Evolutionary conservation across 1,140 invertebrate species (phyloP).

Genomic region (Heliconius melpomene): DNA sequence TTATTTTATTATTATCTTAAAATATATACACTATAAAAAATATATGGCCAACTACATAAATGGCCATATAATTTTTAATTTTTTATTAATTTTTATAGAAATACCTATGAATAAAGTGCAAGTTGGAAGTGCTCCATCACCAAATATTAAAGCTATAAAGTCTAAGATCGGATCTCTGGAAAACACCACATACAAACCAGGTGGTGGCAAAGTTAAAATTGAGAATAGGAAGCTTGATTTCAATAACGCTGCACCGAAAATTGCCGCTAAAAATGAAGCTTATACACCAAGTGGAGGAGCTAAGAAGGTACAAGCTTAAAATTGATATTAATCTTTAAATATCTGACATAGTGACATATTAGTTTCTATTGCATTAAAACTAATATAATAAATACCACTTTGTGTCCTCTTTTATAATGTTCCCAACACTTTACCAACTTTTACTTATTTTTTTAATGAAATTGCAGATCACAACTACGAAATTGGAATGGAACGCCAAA

Average conservation of each 20-base stretch:
- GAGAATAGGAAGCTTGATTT: conserved; percentile 94
- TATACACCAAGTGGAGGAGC: conserved; percentile 94
- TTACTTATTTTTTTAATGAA: not conserved
- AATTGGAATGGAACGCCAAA: conserved; percentile 95
- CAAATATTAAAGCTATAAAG: conserved; percentile 93
- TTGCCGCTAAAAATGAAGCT: conserved; percentile 95
- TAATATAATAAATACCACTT: not conserved
- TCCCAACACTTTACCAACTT: not conserved
- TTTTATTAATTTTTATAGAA: conserved; percentile 20
- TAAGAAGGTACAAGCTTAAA: conserved; percentile 88
- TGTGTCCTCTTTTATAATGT: not conserved
- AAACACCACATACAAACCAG: conserved; percentile 95
- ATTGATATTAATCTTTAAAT: not conserved
- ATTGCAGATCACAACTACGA: conserved; percentile 89
- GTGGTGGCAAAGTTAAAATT: conserved; percentile 95
- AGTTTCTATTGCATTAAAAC: not conserved
- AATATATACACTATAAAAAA: too few species aligned
- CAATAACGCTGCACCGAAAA: conserved; percentile 88
- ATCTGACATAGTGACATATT: not conserved
- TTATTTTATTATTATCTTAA: too few species aligned
- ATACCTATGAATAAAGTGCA: conserved; percentile 37
- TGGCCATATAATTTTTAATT: not conserved
- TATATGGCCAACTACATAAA: too few species aligned
- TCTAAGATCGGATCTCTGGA: conserved; percentile 97
- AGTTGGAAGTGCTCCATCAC: conserved; percentile 93